phyloP scores from a whole-genome alignment of 2,113 vertebrate genomes.

The Amphiprion percula region DNA sequence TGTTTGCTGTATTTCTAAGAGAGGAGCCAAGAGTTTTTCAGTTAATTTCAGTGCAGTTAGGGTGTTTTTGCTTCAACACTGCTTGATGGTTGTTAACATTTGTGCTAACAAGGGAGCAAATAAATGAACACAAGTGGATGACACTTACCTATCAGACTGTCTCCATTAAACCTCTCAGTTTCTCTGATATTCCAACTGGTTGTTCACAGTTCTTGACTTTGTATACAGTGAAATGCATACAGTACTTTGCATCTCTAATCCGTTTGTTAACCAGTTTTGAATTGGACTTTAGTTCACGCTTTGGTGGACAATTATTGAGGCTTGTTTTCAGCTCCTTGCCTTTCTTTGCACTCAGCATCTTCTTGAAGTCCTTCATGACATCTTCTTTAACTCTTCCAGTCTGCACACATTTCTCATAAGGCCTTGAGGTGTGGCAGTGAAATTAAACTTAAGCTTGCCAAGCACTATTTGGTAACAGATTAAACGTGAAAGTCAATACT shows the following conservation, averaged over 20 bases:
- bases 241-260: background rate
- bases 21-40: background rate
- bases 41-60: too few species aligned
- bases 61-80: constrained; percentile 1
- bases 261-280: background rate
- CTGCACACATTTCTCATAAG: background rate
- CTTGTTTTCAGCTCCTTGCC: constrained; percentile 1
- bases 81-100: background rate
- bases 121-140: background rate
- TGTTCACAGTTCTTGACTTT: background rate
- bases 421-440: too few species aligned
- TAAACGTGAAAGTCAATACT: background rate
- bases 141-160: background rate
- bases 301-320: constrained; percentile 24
- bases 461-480: background rate
- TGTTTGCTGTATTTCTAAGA: background rate
- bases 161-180: background rate
- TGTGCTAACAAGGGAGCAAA: background rate
- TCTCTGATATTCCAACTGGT: background rate
- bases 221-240: background rate
- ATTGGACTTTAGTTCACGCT: constrained; percentile 1
- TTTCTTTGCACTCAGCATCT: constrained; percentile 4
- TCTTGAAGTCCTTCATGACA: background rate
- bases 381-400: background rate
- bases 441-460: too few species aligned